Conservation (phyloP, 2,113 vertebrate genomes). For the Arvicanthis niloticus region DNA sequence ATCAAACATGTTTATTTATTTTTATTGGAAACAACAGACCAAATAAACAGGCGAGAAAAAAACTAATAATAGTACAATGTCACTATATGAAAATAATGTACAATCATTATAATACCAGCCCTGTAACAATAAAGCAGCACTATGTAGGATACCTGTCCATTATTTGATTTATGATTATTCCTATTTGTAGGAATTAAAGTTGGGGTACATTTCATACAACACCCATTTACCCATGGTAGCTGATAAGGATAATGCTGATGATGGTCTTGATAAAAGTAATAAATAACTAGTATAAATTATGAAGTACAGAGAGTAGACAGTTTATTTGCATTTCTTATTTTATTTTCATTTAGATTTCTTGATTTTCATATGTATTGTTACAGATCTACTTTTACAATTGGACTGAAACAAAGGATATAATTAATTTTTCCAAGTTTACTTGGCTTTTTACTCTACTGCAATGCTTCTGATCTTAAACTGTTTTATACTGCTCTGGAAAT, state of each 20-base stretch:
- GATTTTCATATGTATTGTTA: not conserved
- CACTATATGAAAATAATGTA: not conserved
- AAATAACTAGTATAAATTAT: not conserved
- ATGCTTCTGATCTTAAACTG: not conserved
- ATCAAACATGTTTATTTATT: not conserved
- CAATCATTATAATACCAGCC: not conserved
- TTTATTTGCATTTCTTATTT: not conserved
- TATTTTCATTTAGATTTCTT: too few species aligned
- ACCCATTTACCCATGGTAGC: accelerated
- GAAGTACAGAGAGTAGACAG: not conserved
- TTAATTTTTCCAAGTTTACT: not conserved
- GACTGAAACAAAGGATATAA: not conserved
- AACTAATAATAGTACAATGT: not conserved
- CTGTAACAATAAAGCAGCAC: not conserved
- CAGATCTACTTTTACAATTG: not conserved
- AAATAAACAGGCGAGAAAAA: not conserved
- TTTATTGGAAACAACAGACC: not conserved
- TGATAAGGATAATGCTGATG: too few species aligned
- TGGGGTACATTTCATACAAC: not conserved
- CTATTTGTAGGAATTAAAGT: not conserved
- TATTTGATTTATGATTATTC: not conserved
- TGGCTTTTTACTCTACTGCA: not conserved
- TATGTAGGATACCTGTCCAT: too few species aligned
- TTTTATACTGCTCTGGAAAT: not conserved
- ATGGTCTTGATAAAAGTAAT: not conserved